Base-by-base conservation (phyloP, 92 coral and sea anemone genomes). In the Palythoa heliodiscus region DNA sequence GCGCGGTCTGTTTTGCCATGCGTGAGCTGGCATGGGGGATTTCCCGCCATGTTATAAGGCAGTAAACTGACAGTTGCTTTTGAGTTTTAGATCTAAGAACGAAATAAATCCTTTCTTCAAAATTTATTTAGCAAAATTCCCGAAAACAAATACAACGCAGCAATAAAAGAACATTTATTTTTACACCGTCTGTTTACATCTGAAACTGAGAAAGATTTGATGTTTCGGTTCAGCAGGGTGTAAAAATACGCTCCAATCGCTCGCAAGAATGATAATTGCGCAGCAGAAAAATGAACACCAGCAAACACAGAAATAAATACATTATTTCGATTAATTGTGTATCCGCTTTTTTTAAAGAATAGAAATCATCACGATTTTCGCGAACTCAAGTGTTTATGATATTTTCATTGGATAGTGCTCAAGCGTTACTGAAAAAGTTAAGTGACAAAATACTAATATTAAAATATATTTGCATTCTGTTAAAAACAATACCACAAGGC, bases 11-110 rank as follows among this genome's bases (percentile, higher is more conserved):
- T 38, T 13, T 73, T 22, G 35, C 22, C 78, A 19, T 80, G 74
- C 84, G 84, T 63, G 61, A 52, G 58, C 61, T 80, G 71, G 15
- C 15, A 1, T 15, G 10, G 48, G 58, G 72, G 57, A 2, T 66
- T 80, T 80, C 84, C 84, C 84, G 84, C 84, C 84, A 63, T 76
- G 54, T 14, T 11, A 22, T 13, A 11, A 54, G 47, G 13, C 48
- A 54, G 43, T 2, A 25, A 4, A 14, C 9, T 1, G 14, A 17
- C 53, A 5, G 11, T 25, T 22, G 16, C 11, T 7, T 14, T 14
- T 2, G 38, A 22, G 2, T 13, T 22, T 22, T 11, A 24, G 39
- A 22, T 63, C 38, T 11, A 35, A 10, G 35, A 61, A 14, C 22
- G 17, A 61, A 58, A 15, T 19, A 35, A 24, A 3, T 12, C 11